phyloP scores from a whole-genome alignment of 2,113 vertebrate species.

The Orientallactaga bullata region DNA sequence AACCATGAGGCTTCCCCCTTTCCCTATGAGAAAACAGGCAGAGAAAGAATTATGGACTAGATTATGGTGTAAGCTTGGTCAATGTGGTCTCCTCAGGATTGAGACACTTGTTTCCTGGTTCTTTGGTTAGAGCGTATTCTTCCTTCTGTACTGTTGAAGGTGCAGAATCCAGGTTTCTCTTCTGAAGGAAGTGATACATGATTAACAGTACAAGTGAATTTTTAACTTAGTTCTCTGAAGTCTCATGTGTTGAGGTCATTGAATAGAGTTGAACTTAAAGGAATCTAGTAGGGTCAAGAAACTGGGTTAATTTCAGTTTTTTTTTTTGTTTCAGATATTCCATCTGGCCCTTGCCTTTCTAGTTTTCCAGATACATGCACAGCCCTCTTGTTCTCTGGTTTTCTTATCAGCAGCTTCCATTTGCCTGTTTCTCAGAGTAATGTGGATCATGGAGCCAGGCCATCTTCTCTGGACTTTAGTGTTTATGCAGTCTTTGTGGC shows the following conservation, averaged over 20 bases:
- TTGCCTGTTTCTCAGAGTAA: slow-evolving; percentile 53
- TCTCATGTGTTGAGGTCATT: not conserved
- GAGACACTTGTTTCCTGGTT: slow-evolving; percentile 44
- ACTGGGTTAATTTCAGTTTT: not conserved
- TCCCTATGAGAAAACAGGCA: slow-evolving; percentile 30
- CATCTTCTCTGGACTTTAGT: slow-evolving; percentile 73
- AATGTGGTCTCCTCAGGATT: not conserved
- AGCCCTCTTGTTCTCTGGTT: slow-evolving; percentile 46
- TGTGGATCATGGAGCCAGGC: slow-evolving; percentile 66
- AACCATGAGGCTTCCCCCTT: slow-evolving; percentile 8
- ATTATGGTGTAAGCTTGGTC: slow-evolving; percentile 42
- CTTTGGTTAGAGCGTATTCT: slow-evolving; percentile 7
- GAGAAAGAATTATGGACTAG: slow-evolving; percentile 23
- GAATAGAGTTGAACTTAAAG: slow-evolving; percentile 46
- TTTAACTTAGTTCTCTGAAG: slow-evolving; percentile 64
- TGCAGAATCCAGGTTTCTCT: slow-evolving; percentile 18
- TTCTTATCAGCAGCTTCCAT: slow-evolving; percentile 52
- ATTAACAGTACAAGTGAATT: slow-evolving; percentile 48
- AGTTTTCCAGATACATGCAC: slow-evolving; percentile 45
- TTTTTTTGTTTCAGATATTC: slow-evolving; percentile 15
- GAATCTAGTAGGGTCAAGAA: slow-evolving; percentile 27
- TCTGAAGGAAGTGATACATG: slow-evolving; percentile 43
- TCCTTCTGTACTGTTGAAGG: not conserved
- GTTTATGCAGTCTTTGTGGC: slow-evolving; percentile 52
- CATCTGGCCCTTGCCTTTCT: not conserved